These are phyloP conservation scores for Urocitellus parryii DNA, from an alignment of 2,113 vertebrate species.

Conservation along the genomic window DNA sequence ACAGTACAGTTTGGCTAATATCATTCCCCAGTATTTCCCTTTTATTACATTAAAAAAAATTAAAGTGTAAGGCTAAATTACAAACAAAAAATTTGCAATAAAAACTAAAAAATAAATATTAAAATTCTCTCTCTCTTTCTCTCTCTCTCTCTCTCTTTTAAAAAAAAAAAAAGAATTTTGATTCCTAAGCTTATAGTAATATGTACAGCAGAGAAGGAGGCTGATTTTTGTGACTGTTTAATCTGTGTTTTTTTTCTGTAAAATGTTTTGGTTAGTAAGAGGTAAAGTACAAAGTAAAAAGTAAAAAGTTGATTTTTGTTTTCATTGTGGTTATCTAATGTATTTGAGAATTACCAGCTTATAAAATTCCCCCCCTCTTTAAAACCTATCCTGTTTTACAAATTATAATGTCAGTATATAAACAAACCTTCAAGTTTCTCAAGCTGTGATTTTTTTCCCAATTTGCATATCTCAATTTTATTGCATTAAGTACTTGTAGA, in stretches of 20 bases:
- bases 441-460: neutral
- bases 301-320: neutral
- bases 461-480: conserved; percentile 17
- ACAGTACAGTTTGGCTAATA: too few relatives aligned
- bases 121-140: too few relatives aligned
- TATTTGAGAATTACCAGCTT: conserved; percentile 18
- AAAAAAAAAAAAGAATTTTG: too few relatives aligned
- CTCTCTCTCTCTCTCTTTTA: too few relatives aligned
- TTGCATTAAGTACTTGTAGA: conserved; percentile 20
- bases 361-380: neutral
- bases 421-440: neutral
- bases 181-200: neutral
- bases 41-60: neutral
- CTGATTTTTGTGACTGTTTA: conserved; percentile 28
- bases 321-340: neutral
- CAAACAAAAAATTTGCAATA: neutral
- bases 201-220: neutral
- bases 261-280: conserved; percentile 46
- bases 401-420: neutral
- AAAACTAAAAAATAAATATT: too few relatives aligned
- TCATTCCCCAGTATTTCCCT: too few relatives aligned
- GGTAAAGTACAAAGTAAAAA: neutral
- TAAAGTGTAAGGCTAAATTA: conserved; percentile 33
- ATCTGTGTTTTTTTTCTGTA: neutral
- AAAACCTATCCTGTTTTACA: neutral